Percentiles rank a stretch among this genome's conserved stretches.
Conservation (phyloP, 2,113 vertebrate genomes). For the Heteronetta atricapilla region DNA sequence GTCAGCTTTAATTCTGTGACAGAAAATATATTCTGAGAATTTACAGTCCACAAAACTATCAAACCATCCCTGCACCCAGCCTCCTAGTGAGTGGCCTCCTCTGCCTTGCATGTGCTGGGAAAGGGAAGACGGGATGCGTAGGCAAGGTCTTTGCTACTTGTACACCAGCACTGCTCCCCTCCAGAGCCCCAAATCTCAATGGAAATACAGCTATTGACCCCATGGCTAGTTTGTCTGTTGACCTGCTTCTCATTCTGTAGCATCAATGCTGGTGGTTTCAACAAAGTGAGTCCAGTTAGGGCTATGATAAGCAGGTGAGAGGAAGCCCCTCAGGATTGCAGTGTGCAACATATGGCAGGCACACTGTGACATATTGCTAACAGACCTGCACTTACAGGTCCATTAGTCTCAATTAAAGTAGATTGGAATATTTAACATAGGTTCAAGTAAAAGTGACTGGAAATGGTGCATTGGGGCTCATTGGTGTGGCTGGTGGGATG, state of each 20-base stretch:
- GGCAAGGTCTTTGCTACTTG: not conserved
- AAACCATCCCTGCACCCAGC: not conserved
- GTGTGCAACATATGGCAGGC: constrained; percentile 15
- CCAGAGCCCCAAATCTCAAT: not conserved
- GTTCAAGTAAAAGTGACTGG: not conserved
- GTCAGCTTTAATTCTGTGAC: not conserved
- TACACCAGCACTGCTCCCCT: not conserved
- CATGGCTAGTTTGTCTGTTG: not conserved
- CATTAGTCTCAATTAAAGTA: constrained; percentile 40
- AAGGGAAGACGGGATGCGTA: not conserved
- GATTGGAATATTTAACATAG: constrained; percentile 2
- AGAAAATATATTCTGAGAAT: not conserved
- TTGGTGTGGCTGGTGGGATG: not conserved
- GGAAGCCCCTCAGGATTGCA: not conserved
- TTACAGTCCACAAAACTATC: not conserved
- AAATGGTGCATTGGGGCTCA: not conserved
- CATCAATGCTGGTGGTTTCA: not conserved
- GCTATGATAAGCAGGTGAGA: not conserved
- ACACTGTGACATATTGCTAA: not conserved
- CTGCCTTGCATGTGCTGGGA: not conserved
- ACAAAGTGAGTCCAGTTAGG: not conserved
- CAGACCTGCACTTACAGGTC: constrained; percentile 28
- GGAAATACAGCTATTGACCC: not conserved
- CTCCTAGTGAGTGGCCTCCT: not conserved
- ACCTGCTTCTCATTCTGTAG: not conserved